Conservation (phyloP, 2,888 invertebrate species). For the Habrosyne pyritoides region DNA sequence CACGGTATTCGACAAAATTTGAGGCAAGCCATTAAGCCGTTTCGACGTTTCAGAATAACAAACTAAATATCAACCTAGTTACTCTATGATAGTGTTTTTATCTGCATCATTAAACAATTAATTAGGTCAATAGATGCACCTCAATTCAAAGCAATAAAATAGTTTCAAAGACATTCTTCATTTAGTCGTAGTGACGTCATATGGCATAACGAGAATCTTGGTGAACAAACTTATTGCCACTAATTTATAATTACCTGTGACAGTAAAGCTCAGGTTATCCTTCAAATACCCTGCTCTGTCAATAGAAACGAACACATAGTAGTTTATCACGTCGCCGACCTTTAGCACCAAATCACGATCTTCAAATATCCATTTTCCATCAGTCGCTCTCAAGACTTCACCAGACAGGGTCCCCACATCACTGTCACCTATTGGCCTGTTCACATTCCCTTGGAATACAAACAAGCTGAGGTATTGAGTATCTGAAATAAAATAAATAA, state of each 20-base stretch:
- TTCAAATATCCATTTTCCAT: constrained; percentile 81
- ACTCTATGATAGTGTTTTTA: too few relatives aligned
- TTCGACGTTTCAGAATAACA: too few relatives aligned
- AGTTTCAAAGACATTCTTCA: not conserved
- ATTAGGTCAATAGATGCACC: too few relatives aligned
- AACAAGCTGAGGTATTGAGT: constrained; percentile 79
- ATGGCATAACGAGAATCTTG: too few relatives aligned
- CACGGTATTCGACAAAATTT: too few relatives aligned
- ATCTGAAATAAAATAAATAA: constrained; percentile 76
- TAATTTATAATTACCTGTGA: constrained; percentile 57
- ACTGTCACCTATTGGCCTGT: constrained; percentile 71
- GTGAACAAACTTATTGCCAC: not conserved
- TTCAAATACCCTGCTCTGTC: constrained; percentile 72
- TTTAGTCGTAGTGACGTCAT: too few relatives aligned
- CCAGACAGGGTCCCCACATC: constrained; percentile 81
- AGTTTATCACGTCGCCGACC: constrained; percentile 82
- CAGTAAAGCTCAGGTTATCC: constrained; percentile 63
- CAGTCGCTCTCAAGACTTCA: constrained; percentile 64
- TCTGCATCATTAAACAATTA: too few relatives aligned
- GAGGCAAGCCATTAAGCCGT: too few relatives aligned
- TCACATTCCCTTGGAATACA: constrained; percentile 86
- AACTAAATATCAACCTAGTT: too few relatives aligned
- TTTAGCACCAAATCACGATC: constrained; percentile 68
- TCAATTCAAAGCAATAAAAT: too few relatives aligned
- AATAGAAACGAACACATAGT: constrained; percentile 85